Conservation (phyloP, 1,140 invertebrate genomes). For the Heliconius melpomene region DNA sequence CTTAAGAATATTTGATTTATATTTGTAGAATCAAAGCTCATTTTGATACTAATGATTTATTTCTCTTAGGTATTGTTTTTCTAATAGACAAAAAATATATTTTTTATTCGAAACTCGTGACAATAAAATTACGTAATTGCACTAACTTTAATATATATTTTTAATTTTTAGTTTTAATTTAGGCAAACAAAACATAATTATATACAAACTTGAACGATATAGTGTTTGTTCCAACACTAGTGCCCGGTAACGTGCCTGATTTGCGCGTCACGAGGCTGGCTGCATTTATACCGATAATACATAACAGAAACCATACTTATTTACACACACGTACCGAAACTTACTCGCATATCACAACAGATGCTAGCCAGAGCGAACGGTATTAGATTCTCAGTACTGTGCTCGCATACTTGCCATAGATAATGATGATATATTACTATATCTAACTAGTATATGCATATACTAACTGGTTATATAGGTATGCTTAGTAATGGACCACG, state of each 20-base stretch:
- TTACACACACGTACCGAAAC: not conserved
- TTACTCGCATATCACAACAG: not conserved
- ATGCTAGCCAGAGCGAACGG: not conserved
- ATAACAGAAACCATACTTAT: not conserved
- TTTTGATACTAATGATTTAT: not conserved
- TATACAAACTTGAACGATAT: not conserved
- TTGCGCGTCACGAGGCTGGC: not conserved
- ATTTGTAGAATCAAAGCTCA: not conserved
- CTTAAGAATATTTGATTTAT: too few relatives aligned
- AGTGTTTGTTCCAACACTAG: not conserved
- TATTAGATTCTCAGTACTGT: not conserved
- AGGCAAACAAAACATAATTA: not conserved
- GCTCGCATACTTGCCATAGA: not conserved
- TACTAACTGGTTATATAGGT: not conserved
- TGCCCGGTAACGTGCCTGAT: not conserved
- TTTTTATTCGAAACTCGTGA: not conserved
- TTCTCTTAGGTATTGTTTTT: not conserved
- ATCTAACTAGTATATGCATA: not conserved
- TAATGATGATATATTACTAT: too few relatives aligned
- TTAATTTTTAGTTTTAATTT: not conserved
- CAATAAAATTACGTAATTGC: too few relatives aligned
- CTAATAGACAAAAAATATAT: not conserved
- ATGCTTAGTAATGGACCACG: not conserved
- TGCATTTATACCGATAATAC: constrained; percentile 7
- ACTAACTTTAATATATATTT: not conserved